Evolutionary conservation across 2,113 vertebrate genomes (phyloP).

Genomic region (Semnornis frantzii): DNA sequence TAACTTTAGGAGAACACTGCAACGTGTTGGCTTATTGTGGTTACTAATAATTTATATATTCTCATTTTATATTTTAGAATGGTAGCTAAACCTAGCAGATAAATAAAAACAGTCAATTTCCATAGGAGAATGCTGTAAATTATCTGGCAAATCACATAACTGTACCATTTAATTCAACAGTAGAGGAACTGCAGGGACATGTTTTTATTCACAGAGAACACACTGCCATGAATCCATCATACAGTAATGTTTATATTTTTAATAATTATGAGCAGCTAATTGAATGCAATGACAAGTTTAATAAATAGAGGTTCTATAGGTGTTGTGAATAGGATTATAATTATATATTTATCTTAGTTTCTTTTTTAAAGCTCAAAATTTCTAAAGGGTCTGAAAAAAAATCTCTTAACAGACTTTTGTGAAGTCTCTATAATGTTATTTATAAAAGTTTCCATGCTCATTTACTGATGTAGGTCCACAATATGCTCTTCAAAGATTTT

Average conservation of each 20-base stretch:
- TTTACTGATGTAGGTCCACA: constrained; percentile 38
- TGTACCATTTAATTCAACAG: background rate
- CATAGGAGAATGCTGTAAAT: background rate
- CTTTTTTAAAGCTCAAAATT: background rate
- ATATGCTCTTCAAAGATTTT: constrained; percentile 30
- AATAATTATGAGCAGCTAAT: background rate
- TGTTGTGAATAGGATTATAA: background rate
- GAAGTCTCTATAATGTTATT: constrained; percentile 16
- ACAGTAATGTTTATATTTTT: background rate
- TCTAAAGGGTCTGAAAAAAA: constrained; percentile 17
- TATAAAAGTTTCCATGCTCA: constrained; percentile 46
- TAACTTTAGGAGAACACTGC: background rate
- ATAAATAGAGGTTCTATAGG: background rate
- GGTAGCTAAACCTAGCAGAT: background rate
- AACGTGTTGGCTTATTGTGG: background rate
- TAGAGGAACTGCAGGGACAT: background rate
- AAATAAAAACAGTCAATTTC: background rate
- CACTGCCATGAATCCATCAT: background rate
- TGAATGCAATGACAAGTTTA: background rate
- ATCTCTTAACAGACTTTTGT: background rate
- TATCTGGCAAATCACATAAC: background rate
- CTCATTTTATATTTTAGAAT: background rate
- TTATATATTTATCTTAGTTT: background rate
- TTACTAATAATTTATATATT: background rate
- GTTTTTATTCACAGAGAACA: background rate